Conservation (phyloP, 2,888 invertebrate species). For the Eupithecia subumbrata region DNA sequence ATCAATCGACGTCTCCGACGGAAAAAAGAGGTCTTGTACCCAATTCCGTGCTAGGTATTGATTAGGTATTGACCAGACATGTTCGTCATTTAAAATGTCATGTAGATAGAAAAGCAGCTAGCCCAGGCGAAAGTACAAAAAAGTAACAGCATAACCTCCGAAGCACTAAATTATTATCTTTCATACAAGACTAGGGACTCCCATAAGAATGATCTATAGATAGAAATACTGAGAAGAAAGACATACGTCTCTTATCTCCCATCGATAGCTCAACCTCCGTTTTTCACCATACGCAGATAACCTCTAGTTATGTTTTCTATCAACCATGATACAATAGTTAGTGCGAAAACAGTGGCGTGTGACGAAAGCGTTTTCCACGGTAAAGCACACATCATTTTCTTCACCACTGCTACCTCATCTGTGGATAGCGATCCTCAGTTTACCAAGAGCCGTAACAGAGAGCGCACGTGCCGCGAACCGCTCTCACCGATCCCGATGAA, state of each 20-base stretch:
- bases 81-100: not conserved
- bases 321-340: slow-evolving; percentile 13
- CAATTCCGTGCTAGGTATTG: not conserved
- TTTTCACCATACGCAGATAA: not conserved
- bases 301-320: not conserved
- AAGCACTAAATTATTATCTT: not conserved
- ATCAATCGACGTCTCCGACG: too few species aligned
- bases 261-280: not conserved
- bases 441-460: slow-evolving; percentile 20
- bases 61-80: too few species aligned
- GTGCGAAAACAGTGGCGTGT: slow-evolving; percentile 39
- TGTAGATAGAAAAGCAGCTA: not conserved
- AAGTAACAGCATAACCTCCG: not conserved
- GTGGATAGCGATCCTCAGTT: slow-evolving; percentile 37
- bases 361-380: slow-evolving; percentile 74
- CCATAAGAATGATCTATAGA: not conserved
- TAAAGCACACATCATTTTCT: slow-evolving; percentile 55
- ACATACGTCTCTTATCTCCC: not conserved
- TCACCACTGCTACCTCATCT: slow-evolving; percentile 29
- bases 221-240: not conserved
- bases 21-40: too few species aligned
- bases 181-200: not conserved
- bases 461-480: slow-evolving; percentile 30
- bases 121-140: not conserved
- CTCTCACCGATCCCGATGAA: slow-evolving; percentile 27